Base-by-base conservation (phyloP, 2,888 invertebrate species). In the Clivina fossor region DNA sequence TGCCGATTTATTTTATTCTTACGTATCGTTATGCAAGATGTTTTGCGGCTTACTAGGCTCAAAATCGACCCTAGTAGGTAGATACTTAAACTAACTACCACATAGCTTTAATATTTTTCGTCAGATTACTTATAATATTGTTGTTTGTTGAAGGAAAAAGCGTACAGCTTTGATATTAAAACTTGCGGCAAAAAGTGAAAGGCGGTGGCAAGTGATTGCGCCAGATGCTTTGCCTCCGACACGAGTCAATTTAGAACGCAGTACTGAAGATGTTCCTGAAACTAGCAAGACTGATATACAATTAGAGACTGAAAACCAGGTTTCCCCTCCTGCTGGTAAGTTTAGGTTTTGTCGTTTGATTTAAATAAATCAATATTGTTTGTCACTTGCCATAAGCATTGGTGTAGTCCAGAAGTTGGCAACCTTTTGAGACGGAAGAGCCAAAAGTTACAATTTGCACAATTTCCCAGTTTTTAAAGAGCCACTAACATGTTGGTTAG, bases 241-340 rank as follows among this genome's bases (percentile, higher is more conserved):
- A 38, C 15, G 7, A 38, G 37, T 37, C 16, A 37, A 15, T 37
- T 37, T 37, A 16, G 18, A 33, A 16, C 13, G 37, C 37, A 37
- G 37, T 37, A 37, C 37, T 37, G 18, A 38, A 38, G 38, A 38
- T 38, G 38, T 38, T 38, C 19, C 38, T 38, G 38, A 38, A 38
- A 38, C 38, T 16, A 38, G 38, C 38, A 38, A 38, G 38, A 38
- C 38, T 38, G 38, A 38, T 38, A 38, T 38, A 38, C 38, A 38
- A 18, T 19, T 38, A 38, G 38, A 38, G 38, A 38, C 15, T 38
- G 38, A 38, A 38, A 38, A 38, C 38, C 19, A 38, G 19, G 38
- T 38, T 38, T 26, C 5, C 26, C 26, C 26, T 26, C 7, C 26
- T 26, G 26, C 26, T 26, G 26, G n/a, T n/a, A n/a, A n/a, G n/a